Conservation (phyloP, 2,888 invertebrate genomes). For the Helobdella robusta region DNA sequence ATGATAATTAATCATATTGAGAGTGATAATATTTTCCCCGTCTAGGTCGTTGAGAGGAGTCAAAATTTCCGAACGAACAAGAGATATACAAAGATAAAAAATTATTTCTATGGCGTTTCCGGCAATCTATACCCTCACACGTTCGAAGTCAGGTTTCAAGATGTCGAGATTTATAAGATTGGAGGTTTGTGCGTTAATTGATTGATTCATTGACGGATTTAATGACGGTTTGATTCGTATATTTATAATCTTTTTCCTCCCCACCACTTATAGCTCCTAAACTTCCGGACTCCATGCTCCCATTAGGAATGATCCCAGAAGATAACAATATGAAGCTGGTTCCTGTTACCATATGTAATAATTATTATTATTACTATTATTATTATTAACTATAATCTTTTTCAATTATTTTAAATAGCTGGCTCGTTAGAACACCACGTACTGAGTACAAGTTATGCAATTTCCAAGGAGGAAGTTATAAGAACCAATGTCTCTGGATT, state of each 20-base stretch:
- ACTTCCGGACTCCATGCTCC: slow-evolving; percentile 88
- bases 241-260: no score
- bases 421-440: slow-evolving; percentile 66
- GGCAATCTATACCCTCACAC: slow-evolving; percentile 76
- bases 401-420: slow-evolving; percentile 6
- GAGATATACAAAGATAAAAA: slow-evolving; percentile 70
- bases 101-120: slow-evolving; percentile 89
- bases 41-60: slow-evolving; percentile 74
- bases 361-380: no score
- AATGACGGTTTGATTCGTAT: no score
- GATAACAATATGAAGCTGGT: slow-evolving; percentile 81
- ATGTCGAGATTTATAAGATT: slow-evolving; percentile 82
- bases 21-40: slow-evolving; percentile 11
- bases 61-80: slow-evolving; percentile 61
- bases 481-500: slow-evolving; percentile 80
- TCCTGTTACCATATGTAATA: no score
- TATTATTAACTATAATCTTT: no score
- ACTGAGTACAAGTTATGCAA: slow-evolving; percentile 76
- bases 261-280: slow-evolving; percentile 70
- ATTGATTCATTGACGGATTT: no score
- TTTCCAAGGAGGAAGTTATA: slow-evolving; percentile 68
- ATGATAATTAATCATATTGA: no score
- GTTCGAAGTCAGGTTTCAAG: slow-evolving; percentile 81
- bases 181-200: slow-evolving; percentile 58
- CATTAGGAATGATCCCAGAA: slow-evolving; percentile 83